Conservation (phyloP, 2,888 invertebrate species). For the Ormyrus pomaceus region DNA sequence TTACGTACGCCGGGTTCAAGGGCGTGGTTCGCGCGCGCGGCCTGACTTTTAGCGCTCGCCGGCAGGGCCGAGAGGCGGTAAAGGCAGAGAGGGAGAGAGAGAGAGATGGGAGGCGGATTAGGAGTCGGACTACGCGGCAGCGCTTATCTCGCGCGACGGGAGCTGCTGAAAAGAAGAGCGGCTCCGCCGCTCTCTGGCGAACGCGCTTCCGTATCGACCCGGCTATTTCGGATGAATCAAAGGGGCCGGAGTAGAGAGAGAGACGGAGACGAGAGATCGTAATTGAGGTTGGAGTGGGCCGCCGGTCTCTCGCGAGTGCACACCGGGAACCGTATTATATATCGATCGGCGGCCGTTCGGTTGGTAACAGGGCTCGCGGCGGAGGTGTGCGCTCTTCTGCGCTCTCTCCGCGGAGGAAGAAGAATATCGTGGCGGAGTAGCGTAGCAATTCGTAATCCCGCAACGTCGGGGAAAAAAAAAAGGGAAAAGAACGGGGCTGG, state of each 20-base stretch:
- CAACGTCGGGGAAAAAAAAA: too few species aligned
- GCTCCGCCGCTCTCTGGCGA: too few species aligned
- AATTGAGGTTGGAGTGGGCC: constrained; percentile 55
- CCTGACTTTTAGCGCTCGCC: too few species aligned
- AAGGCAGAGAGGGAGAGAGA: not conserved
- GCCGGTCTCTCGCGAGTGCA: constrained; percentile 17
- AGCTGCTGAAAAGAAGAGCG: too few species aligned
- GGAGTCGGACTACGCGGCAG: not conserved
- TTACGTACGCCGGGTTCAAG: not conserved
- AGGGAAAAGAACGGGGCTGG: not conserved
- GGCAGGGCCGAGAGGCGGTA: not conserved
- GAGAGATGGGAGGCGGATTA: not conserved
- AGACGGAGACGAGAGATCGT: constrained; percentile 36
- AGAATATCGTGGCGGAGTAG: too few species aligned
- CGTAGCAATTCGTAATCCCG: too few species aligned
- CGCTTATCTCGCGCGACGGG: too few species aligned
- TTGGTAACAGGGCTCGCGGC: too few species aligned
- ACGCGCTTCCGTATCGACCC: too few species aligned
- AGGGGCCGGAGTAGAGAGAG: constrained; percentile 21
- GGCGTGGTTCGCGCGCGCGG: not conserved
- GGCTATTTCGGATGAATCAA: too few species aligned
- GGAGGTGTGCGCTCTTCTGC: too few species aligned
- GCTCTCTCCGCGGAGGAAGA: too few species aligned
- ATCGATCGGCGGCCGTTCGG: constrained; percentile 54
- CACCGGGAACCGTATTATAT: not conserved